Base-by-base conservation (phyloP, 2,113 vertebrate genomes). In the Datnioides undecimradiatus region DNA sequence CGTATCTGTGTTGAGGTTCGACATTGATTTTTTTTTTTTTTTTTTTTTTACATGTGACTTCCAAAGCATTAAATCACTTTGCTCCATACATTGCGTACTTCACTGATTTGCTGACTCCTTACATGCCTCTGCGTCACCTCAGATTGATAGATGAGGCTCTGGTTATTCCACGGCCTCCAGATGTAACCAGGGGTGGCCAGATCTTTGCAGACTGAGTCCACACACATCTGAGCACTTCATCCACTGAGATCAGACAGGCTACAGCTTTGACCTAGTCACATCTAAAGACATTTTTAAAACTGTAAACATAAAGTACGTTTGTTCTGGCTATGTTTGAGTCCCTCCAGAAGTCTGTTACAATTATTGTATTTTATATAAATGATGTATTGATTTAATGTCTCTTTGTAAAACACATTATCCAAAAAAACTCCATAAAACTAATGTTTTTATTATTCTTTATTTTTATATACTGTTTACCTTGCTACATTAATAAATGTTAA, bases 11-110 rank as follows among this genome's bases (percentile, higher is more conserved):
- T n/a, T n/a, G n/a, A n/a, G n/a, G n/a, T n/a, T n/a, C n/a, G n/a
- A n/a, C n/a, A n/a, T n/a, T n/a, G n/a, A n/a, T n/a, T n/a, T n/a
- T n/a, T n/a, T n/a, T n/a, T n/a, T n/a, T n/a, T n/a, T n/a, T n/a
- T n/a, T n/a, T n/a, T n/a, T n/a, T 51, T 36, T n/a, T 67, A 25
- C 31, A 49, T 21, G 31, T 51, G 21, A 67, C 33, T 66, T 66
- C 25, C 31, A 67, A 66, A 67, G 45, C 34, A 49, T 36, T 67
- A 36, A 10, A 49, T 34, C 1, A 3, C 33, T 34, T 67, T 36
- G 8, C 7, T 38, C 8, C 31, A 25, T 19, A 21, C 25, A 38
- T 23, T 6, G n/a, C n/a, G n/a, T n/a, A 16, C 16, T 17, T 63
- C 16, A 10, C 25, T 52, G 16, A 38, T 52, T 38, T 6, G 9